Evolutionary conservation across 2,113 vertebrate genomes (phyloP), one percentile per base, ranked within the genome.

Genomic region (Pandion haliaetus): DNA sequence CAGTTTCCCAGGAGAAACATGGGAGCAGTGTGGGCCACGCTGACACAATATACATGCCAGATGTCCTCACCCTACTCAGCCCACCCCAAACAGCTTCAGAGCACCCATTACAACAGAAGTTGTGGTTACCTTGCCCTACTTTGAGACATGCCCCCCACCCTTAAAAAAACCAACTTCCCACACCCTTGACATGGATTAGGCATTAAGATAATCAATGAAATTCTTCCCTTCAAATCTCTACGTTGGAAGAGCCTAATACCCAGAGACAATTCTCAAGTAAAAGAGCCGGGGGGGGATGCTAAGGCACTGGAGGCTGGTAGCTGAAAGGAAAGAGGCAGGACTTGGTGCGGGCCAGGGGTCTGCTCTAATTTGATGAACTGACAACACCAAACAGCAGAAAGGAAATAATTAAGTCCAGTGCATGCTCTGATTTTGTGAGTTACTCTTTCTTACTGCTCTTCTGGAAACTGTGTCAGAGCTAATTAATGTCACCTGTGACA

Each of bases 11-110:
- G 66, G 12, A 74, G 52, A 59, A 49, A 42, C 5, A 21, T 0
- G 5, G 18, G 7, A 67, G 18, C n/a, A 58, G 28, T 0, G 5
- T 23, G 16, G 11, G 16, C 31, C 23, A 5, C 1, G 0, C 38
- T 34, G 78, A 58, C 10, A n/a, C 40, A 36, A 0, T 25, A 17
- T 3, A 11, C 1, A 2, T 5, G 6, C 12, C 47, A 19, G 52
- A 8, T 10, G 19, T 44, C 18, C 44, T 42, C 24, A 29, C 15
- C 20, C 17, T 38, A 12, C 25, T 34, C 28, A 77, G 42, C 16
- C n/a, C 47, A 49, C 2, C 14, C 24, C 28, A 36, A 13, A 7
- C 8, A 15, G 28, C 54, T 40, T 21, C 54, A 4, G 25, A 17
- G 50, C 3, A 38, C 19, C 32, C 25, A 2, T 28, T 8, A 2